These are phyloP conservation scores for Rhagoletis pomonella DNA, from an alignment of 1,140 invertebrate genomes.

Conservation along the genomic window DNA sequence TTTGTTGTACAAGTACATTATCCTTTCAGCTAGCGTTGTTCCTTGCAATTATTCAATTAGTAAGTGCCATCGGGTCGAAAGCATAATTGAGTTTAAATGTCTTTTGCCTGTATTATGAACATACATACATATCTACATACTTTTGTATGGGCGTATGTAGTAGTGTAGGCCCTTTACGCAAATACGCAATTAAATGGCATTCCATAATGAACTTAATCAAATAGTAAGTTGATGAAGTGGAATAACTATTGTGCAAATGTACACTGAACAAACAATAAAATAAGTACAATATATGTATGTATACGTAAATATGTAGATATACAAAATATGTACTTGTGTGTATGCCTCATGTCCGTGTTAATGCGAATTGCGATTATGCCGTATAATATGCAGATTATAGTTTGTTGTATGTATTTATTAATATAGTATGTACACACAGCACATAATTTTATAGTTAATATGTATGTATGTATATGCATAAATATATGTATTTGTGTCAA, in stretches of 20 bases:
- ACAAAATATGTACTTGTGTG: too few relatives aligned
- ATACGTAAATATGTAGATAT: background rate
- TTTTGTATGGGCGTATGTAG: background rate
- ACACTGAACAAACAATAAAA: background rate
- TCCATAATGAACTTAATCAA: slow-evolving; percentile 51
- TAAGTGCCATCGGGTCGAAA: background rate
- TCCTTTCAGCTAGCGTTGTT: slow-evolving; percentile 12
- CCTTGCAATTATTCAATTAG: slow-evolving; percentile 50
- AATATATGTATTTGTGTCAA: too few relatives aligned
- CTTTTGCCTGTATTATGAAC: slow-evolving; percentile 4
- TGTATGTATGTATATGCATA: too few relatives aligned
- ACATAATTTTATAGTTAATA: too few relatives aligned
- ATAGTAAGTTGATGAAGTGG: slow-evolving; percentile 42
- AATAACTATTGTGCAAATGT: slow-evolving; percentile 38
- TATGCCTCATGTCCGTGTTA: too few relatives aligned
- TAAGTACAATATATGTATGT: background rate
- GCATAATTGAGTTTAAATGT: slow-evolving; percentile 49
- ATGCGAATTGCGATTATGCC: slow-evolving; percentile 10
- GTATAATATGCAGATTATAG: slow-evolving; percentile 24
- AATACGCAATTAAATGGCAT: slow-evolving; percentile 50
- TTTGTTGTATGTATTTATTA: background rate
- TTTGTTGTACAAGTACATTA: slow-evolving; percentile 7
- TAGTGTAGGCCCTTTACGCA: background rate
- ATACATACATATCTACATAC: background rate
- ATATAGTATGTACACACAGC: background rate